phyloP scores from a whole-genome alignment of 2,113 vertebrate species.

The Solenodon paradoxus region DNA sequence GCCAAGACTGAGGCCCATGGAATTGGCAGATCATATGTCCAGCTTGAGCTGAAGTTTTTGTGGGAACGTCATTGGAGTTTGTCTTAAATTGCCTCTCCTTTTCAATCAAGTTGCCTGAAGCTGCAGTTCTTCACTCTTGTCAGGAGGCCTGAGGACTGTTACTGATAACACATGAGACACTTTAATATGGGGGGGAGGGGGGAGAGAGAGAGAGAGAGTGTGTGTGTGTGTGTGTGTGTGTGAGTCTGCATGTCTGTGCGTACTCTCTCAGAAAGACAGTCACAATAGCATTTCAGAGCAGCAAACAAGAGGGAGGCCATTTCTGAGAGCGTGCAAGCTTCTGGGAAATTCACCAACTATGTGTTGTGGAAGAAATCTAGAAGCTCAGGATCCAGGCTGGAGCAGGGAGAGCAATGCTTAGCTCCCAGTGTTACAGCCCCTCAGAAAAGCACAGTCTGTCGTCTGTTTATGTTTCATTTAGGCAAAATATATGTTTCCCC shows the following conservation, averaged over 20 bases:
- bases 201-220: no score
- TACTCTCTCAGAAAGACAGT: neutral
- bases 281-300: no score
- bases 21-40: neutral
- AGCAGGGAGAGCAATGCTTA: rapidly evolving
- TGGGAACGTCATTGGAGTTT: neutral
- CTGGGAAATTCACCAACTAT: neutral
- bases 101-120: neutral
- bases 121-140: neutral
- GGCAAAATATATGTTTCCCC: neutral
- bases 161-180: neutral
- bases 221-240: no score
- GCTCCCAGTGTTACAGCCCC: neutral
- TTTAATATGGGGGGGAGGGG: no score
- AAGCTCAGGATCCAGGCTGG: neutral
- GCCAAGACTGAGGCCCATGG: neutral
- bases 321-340: neutral
- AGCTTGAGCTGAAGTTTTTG: neutral
- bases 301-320: neutral
- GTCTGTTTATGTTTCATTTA: neutral
- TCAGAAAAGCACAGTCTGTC: no score
- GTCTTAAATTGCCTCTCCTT: neutral
- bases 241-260: neutral
- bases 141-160: neutral
- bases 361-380: neutral